phyloP scores from a whole-genome alignment of 2,888 invertebrate genomes.

The Oligia latruncula region DNA sequence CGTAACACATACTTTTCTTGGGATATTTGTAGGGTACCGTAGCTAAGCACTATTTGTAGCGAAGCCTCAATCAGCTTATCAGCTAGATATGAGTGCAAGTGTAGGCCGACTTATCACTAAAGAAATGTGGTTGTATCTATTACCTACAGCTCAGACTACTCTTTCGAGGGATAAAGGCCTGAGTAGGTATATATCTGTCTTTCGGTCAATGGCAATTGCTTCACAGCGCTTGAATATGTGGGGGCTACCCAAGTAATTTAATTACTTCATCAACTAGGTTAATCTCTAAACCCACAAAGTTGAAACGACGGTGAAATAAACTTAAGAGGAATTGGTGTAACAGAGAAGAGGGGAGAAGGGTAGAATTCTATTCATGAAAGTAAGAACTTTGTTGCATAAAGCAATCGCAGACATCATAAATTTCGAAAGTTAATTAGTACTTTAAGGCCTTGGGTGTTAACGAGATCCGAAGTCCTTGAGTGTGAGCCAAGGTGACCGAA shows the following conservation, averaged over 20 bases:
- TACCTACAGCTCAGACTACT: neutral
- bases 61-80: neutral
- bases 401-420: slow-evolving; percentile 29
- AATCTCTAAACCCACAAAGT: neutral
- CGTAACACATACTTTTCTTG: neutral
- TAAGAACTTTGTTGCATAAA: neutral
- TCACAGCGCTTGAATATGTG: neutral
- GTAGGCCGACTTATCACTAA: neutral
- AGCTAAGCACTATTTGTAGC: neutral
- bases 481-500: slow-evolving; percentile 42
- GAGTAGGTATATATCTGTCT: no score
- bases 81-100: neutral
- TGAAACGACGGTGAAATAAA: neutral
- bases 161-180: neutral
- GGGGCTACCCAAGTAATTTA: neutral
- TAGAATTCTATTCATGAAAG: neutral
- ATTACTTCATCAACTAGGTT: neutral
- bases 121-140: neutral
- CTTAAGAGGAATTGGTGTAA: neutral
- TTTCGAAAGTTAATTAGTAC: slow-evolving; percentile 27
- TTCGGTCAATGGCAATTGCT: neutral
- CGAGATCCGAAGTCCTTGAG: slow-evolving; percentile 37
- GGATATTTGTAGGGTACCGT: neutral
- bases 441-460: slow-evolving; percentile 24
- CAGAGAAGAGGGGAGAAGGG: neutral